Conservation (phyloP, 2,797 vertebrate genomes). For the Melanotaenia nigrans region DNA sequence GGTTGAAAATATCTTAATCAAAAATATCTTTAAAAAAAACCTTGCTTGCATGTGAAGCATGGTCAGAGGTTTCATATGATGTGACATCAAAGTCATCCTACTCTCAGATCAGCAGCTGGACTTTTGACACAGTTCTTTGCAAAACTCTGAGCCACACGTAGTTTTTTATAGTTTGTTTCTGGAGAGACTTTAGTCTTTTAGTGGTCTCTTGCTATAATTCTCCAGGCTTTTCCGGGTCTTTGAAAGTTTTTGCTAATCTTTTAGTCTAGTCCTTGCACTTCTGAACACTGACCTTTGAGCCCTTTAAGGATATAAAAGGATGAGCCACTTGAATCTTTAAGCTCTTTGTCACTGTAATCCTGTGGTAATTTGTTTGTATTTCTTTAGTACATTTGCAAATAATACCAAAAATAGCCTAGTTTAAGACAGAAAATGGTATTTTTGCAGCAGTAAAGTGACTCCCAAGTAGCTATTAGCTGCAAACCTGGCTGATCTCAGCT, state of each 20-base stretch:
- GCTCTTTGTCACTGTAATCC: not conserved
- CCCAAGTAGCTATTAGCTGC: not conserved
- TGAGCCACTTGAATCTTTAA: not conserved
- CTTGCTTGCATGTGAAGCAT: not conserved
- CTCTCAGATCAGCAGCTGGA: not conserved
- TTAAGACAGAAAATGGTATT: not conserved
- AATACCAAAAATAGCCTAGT: not conserved
- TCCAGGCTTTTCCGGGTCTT: not conserved
- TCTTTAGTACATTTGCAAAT: not conserved
- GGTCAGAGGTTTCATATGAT: not conserved
- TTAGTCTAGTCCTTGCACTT: not conserved
- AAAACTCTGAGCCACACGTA: too few relatives aligned
- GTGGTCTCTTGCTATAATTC: not conserved
- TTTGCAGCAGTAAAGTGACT: too few relatives aligned
- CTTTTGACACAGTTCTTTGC: too few relatives aligned
- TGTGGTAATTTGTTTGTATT: not conserved
- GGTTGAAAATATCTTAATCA: not conserved
- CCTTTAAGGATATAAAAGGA: not conserved
- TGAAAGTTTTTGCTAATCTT: not conserved
- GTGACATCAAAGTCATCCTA: too few relatives aligned
- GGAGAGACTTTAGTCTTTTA: not conserved
- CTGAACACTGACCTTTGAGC: not conserved
- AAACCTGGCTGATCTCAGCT: not conserved
- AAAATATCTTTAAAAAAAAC: not conserved
- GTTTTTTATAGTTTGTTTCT: too few relatives aligned